These are phyloP conservation scores for Hemiscyllium ocellatum DNA, from an alignment of 2,113 vertebrate genomes.

Conservation along the genomic window DNA sequence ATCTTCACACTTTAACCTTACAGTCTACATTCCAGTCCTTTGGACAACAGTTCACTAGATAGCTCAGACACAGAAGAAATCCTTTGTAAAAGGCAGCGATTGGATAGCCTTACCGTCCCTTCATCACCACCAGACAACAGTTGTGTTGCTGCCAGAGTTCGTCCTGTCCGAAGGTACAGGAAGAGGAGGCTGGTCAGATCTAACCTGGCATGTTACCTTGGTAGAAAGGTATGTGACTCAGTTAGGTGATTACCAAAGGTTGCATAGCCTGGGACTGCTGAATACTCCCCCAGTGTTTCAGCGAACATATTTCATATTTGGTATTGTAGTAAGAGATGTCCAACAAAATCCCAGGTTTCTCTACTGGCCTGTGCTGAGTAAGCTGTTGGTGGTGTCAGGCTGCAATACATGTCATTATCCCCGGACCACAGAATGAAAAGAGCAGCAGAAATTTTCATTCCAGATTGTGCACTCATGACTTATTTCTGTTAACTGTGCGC, in stretches of 20 bases:
- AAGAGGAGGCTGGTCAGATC: conserved; percentile 45
- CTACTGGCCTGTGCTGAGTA: background rate
- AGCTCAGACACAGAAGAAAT: background rate
- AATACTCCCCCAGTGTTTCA: background rate
- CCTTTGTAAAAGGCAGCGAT: conserved; percentile 42
- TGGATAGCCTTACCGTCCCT: background rate
- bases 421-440: background rate
- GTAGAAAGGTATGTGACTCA: conserved; percentile 44
- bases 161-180: conserved; percentile 42
- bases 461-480: background rate
- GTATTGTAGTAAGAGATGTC: background rate
- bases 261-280: background rate
- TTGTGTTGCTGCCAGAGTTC: conserved; percentile 46
- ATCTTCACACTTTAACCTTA: background rate
- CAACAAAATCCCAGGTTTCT: background rate
- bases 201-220: conserved; percentile 39
- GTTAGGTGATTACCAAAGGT: background rate
- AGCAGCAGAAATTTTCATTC: background rate
- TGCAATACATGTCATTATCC: background rate
- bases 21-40: conserved; percentile 39
- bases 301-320: background rate
- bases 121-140: conserved; percentile 40
- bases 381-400: background rate
- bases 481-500: background rate
- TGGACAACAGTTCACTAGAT: conserved; percentile 37